A percentile compares a stretch with the other conserved stretches of the same genome.
phyloP scores from a whole-genome alignment of 2,888 invertebrate genomes.

The Asteroscopus sphinx region DNA sequence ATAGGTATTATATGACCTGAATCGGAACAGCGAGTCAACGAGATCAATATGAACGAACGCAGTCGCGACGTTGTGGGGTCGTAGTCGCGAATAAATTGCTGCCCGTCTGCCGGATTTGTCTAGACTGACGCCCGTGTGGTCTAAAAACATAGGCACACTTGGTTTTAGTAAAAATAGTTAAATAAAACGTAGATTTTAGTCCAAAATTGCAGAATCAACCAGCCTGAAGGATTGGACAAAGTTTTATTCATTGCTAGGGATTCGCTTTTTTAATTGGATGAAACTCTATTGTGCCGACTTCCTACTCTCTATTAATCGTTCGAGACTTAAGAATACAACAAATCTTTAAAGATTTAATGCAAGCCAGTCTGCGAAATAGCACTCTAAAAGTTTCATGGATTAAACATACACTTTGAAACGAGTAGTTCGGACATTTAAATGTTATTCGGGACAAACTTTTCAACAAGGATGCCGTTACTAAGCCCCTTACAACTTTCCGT shows the following conservation, averaged over 20 bases:
- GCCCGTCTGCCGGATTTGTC: constrained; percentile 48
- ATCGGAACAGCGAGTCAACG: constrained; percentile 46
- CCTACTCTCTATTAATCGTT: not conserved
- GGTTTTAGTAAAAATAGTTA: not conserved
- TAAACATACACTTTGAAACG: not conserved
- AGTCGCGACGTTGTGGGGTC: constrained; percentile 56
- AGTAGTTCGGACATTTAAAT: not conserved
- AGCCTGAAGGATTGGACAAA: no score
- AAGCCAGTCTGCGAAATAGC: constrained; percentile 7
- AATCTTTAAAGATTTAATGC: constrained; percentile 26
- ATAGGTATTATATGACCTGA: constrained; percentile 30
- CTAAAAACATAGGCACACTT: constrained; percentile 46
- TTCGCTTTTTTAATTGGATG: not conserved
- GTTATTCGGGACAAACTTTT: constrained; percentile 7
- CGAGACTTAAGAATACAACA: not conserved
- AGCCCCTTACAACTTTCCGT: constrained; percentile 23
- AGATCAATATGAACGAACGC: constrained; percentile 64
- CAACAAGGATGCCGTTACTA: constrained; percentile 27
- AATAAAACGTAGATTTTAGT: constrained; percentile 2
- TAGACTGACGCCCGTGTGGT: constrained; percentile 54
- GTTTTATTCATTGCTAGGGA: constrained; percentile 3
- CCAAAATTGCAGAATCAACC: no score
- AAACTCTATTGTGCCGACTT: not conserved
- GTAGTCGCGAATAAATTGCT: constrained; percentile 63
- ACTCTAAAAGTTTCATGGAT: constrained; percentile 23